Conservation (phyloP, 1,140 invertebrate species). For the Aphis gossypii region DNA sequence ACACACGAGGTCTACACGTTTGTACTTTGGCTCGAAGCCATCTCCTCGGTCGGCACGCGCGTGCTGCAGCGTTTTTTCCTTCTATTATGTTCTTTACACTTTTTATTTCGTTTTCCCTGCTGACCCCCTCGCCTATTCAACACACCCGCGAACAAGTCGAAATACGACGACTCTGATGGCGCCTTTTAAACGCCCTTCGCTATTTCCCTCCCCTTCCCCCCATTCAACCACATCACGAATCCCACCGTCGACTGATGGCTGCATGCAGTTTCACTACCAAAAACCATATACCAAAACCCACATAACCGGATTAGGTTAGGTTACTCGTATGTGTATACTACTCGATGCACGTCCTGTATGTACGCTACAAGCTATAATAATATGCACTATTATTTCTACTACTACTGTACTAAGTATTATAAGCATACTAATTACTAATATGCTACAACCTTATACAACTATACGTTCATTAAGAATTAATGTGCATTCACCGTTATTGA, state of each 20-base stretch:
- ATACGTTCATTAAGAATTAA: not conserved
- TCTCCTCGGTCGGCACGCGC: not conserved
- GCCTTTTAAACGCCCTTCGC: not conserved
- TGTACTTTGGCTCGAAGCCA: constrained; percentile 37
- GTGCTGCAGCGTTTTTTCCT: not conserved
- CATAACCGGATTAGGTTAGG: constrained; percentile 9
- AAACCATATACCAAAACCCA: not conserved
- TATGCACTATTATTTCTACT: not conserved
- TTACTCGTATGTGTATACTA: not conserved
- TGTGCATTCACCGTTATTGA: not conserved
- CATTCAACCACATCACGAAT: not conserved
- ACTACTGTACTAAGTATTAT: not conserved
- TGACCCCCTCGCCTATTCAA: not conserved
- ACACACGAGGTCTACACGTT: not conserved
- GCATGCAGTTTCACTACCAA: not conserved
- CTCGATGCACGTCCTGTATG: not conserved
- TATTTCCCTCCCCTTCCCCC: too few relatives aligned
- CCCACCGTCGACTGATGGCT: too few relatives aligned
- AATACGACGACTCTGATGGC: not conserved
- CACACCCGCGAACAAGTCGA: not conserved
- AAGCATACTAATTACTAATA: not conserved
- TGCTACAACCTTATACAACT: not conserved
- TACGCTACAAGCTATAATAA: not conserved
- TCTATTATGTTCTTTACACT: not conserved
- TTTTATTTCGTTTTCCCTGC: not conserved